phyloP scores from a whole-genome alignment of 2,888 invertebrate genomes.

The Sipunculus nudus region DNA sequence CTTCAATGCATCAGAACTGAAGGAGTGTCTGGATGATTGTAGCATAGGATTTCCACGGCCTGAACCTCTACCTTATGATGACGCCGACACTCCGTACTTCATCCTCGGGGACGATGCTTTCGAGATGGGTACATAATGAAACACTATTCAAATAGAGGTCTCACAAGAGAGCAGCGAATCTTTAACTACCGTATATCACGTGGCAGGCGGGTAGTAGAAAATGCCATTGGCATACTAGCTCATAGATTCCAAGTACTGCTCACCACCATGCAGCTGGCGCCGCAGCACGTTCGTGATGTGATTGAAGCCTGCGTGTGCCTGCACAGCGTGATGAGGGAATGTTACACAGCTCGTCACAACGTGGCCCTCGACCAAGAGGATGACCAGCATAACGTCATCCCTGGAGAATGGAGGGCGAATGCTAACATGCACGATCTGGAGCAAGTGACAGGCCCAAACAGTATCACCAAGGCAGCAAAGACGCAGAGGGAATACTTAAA shows the following conservation, averaged over 20 bases:
- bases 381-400: constrained; percentile 33
- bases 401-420: constrained; percentile 36
- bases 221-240: constrained; percentile 43
- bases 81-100: constrained; percentile 36
- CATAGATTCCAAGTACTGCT: constrained; percentile 33
- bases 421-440: constrained; percentile 28
- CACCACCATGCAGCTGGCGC: constrained; percentile 32
- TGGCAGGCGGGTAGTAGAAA: constrained; percentile 38
- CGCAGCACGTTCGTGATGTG: constrained; percentile 24
- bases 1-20: constrained; percentile 18
- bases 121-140: constrained; percentile 43
- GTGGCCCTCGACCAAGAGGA: constrained; percentile 34
- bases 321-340: constrained; percentile 35
- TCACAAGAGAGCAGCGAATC: constrained; percentile 37
- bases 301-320: constrained; percentile 33
- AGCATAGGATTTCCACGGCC: constrained; percentile 30
- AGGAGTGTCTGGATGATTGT: constrained; percentile 20
- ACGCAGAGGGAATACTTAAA: constrained; percentile 30
- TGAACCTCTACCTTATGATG: constrained; percentile 29
- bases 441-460: constrained; percentile 31
- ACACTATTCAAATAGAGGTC: constrained; percentile 28
- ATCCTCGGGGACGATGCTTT: constrained; percentile 44
- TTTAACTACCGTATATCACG: constrained; percentile 43
- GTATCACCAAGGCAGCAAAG: constrained; percentile 26
- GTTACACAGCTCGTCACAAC: constrained; percentile 31